Evolutionary conservation across 2,797 vertebrate genomes (phyloP).

Genomic region (Paratrypauchen microcephalus): DNA sequence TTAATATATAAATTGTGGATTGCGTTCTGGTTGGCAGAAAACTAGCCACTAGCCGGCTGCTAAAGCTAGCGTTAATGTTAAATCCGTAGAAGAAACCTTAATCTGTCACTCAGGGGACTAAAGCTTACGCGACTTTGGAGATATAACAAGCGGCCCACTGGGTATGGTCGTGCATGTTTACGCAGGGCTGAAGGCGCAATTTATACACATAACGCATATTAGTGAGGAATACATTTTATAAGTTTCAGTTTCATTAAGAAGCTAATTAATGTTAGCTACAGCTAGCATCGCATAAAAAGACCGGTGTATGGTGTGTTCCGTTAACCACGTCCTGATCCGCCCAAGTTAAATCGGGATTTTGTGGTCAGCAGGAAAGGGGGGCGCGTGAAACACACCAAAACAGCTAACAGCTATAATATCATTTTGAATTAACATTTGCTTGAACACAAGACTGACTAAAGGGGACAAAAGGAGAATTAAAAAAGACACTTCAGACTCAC

Average conservation of each 20-base stretch:
- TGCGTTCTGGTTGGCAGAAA: not conserved
- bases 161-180: not conserved
- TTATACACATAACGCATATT: not conserved
- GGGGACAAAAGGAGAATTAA: slow-evolving; percentile 34
- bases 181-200: not conserved
- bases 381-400: fast-evolving
- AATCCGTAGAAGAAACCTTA: slow-evolving; percentile 67
- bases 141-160: slow-evolving; percentile 12
- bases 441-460: not conserved
- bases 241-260: slow-evolving; percentile 37
- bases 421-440: fast-evolving
- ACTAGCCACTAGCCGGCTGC: slow-evolving; percentile 46
- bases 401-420: not conserved
- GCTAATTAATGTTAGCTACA: slow-evolving; percentile 60
- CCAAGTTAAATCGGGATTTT: slow-evolving; percentile 37
- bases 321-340: slow-evolving; percentile 63
- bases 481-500: slow-evolving; percentile 79
- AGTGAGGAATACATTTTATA: slow-evolving; percentile 5
- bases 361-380: not conserved
- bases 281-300: slow-evolving; percentile 69
- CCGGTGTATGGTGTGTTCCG: slow-evolving; percentile 67
- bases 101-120: slow-evolving; percentile 62
- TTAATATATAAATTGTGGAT: not conserved
- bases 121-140: slow-evolving; percentile 44
- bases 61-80: slow-evolving; percentile 54